Percentiles rank a stretch among this genome's conserved stretches.
phyloP scores from a whole-genome alignment of 2,113 vertebrate genomes.

The Calonectris borealis region DNA sequence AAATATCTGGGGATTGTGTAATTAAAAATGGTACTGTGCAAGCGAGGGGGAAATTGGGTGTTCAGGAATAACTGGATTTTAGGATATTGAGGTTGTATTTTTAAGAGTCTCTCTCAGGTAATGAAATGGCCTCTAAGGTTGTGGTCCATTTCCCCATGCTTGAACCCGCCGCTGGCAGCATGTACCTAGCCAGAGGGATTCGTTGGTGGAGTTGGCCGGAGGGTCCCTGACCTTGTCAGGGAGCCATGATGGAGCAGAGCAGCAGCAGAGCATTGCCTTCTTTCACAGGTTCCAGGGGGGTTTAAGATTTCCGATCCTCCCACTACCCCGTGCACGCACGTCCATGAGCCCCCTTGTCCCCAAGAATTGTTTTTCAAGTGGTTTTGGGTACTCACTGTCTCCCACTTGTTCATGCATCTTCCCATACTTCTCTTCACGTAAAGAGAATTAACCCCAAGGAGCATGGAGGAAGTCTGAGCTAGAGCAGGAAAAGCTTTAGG shows the following conservation, averaged over 20 bases:
- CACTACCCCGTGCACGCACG: fast-evolving
- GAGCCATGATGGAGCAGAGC: not conserved
- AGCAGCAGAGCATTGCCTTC: not conserved
- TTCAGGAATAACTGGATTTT: not conserved
- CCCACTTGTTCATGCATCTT: not conserved
- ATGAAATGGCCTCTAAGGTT: not conserved
- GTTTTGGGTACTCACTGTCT: not conserved
- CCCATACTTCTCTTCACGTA: not conserved
- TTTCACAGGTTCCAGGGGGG: not conserved
- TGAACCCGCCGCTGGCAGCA: not conserved
- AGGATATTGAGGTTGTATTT: not conserved
- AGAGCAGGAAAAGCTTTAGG: not conserved
- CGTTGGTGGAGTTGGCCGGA: not conserved
- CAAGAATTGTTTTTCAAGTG: not conserved
- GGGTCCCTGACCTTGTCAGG: not conserved
- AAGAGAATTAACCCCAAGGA: not conserved
- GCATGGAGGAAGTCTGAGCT: not conserved
- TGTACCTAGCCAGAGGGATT: not conserved
- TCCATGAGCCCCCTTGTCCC: not conserved
- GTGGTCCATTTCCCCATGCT: not conserved
- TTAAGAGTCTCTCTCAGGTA: not conserved
- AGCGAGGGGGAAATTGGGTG: not conserved
- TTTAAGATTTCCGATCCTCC: not conserved
- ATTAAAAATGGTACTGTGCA: not conserved
- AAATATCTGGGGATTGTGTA: not conserved